A percentile compares a stretch with the other conserved stretches of the same genome.
phyloP scores from a whole-genome alignment of 92 coral and sea anemone genomes.

The Heliopora coerulea region DNA sequence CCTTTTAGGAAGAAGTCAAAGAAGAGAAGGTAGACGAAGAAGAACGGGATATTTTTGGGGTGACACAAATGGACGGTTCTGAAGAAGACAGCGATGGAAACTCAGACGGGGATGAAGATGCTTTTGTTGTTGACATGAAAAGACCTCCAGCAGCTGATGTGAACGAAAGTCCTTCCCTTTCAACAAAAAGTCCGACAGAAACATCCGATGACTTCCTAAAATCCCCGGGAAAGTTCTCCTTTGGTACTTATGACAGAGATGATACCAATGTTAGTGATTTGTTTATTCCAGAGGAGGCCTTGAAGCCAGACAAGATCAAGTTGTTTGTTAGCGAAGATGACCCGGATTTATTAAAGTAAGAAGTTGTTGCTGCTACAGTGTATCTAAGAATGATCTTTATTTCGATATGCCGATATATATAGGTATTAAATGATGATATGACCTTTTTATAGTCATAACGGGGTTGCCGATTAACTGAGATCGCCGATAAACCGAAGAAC shows the following conservation, averaged over 20 bases:
- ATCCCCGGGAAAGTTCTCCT: slow-evolving; percentile 55
- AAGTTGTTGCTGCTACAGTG: background rate
- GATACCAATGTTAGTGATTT: slow-evolving; percentile 67
- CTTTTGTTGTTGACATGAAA: slow-evolving; percentile 52
- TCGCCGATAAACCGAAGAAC: no score
- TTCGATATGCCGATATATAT: no score
- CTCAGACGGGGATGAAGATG: slow-evolving; percentile 51
- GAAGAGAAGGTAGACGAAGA: slow-evolving; percentile 48
- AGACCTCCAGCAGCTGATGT: slow-evolving; percentile 32
- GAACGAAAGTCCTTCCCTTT: slow-evolving; percentile 6
- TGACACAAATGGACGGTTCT: slow-evolving; percentile 46
- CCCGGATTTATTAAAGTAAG: slow-evolving; percentile 82
- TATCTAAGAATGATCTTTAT: background rate
- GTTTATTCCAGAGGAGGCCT: slow-evolving; percentile 85
- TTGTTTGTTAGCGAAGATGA: slow-evolving; percentile 63
- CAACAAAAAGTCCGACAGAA: background rate
- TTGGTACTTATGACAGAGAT: slow-evolving; percentile 56
- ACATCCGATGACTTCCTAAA: slow-evolving; percentile 14
- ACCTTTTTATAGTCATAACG: no score
- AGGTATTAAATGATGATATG: no score
- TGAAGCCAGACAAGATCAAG: slow-evolving; percentile 37
- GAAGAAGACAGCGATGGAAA: slow-evolving; percentile 41
- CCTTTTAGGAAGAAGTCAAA: slow-evolving; percentile 22
- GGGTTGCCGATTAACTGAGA: no score
- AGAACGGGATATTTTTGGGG: slow-evolving; percentile 74